Base-by-base conservation (phyloP, 2,888 invertebrate species). In the Adineta ricciae region DNA sequence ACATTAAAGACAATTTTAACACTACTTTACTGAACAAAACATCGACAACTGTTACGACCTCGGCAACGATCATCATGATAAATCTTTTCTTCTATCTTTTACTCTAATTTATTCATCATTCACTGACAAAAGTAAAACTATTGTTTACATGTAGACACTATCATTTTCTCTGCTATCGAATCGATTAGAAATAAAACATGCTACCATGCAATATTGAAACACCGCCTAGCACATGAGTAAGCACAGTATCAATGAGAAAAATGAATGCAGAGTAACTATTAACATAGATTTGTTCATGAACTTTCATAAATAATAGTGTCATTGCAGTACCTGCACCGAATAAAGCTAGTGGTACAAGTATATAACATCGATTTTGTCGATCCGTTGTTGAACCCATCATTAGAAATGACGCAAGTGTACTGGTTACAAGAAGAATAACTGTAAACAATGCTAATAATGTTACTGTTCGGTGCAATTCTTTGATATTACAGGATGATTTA, bases 161-260 rank as follows among this genome's bases (percentile, higher is more conserved):
- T 50, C 19, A 2, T 56, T 24, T n/a, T 7, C n/a, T n/a, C n/a
- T n/a, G n/a, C n/a, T 56, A 27, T 64, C 16, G 27, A 11, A 27
- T 32, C 32, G 16, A 14, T 78, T 78, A 78, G 3, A 78, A 41
- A 78, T 78, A 78, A 78, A 78, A 78, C 32, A 78, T 9, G n/a
- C 41, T 38, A 38, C 38, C 41, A 41, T 78, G 78, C 11, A 78
- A 38, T 19, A 78, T 41, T 38, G 78, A n/a, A 41, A 78, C 24
- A 41, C 78, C 78, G 41, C 41, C 78, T 41, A 78, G 14, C 9
- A 78, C 78, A 78, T 78, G 41, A 78, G 5, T 8, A n/a, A 78
- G 41, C 5, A 78, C 78, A 78, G n/a, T 78, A n/a, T 78, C 78
- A 41, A 78, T 78, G n/a, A 78, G 38, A 78, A 41, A 78, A 78